phyloP scores from a whole-genome alignment of 2,113 vertebrate species.

The Sinocyclocheilus grahami region DNA sequence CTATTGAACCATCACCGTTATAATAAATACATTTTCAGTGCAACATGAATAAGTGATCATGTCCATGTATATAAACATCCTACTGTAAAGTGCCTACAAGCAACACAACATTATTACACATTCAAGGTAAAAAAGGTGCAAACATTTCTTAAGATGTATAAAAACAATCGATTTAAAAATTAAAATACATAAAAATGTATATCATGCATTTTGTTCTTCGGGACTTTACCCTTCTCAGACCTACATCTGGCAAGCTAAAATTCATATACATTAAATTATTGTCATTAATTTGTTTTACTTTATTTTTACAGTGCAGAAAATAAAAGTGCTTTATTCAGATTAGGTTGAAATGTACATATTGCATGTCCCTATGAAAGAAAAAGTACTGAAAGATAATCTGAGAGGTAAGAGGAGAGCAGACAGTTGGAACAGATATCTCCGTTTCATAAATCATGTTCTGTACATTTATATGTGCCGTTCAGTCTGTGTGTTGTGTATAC shows the following conservation, averaged over 20 bases:
- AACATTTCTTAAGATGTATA: constrained; percentile 53
- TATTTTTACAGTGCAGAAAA: constrained; percentile 57
- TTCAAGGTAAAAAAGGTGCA: constrained; percentile 56
- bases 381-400: constrained; percentile 35
- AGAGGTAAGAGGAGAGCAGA: constrained; percentile 36
- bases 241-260: constrained; percentile 54
- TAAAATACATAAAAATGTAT: constrained; percentile 50
- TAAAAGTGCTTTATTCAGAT: constrained; percentile 54
- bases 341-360: constrained; percentile 56
- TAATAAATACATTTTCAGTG: constrained; percentile 44
- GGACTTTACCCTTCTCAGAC: constrained; percentile 38
- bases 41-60: constrained; percentile 47
- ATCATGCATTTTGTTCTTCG: constrained; percentile 55
- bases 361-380: constrained; percentile 55
- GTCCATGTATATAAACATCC: constrained; percentile 52
- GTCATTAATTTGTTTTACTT: constrained; percentile 44
- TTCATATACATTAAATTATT: constrained; percentile 47
- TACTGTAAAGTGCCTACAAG: constrained; percentile 61
- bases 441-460: not conserved
- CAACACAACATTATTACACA: constrained; percentile 56
- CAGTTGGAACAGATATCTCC: not conserved
- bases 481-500: not conserved
- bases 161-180: constrained; percentile 54
- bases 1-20: constrained; percentile 25
- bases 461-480: constrained; percentile 8